Percentiles rank a stretch among this genome's conserved stretches.
phyloP scores from a whole-genome alignment of 2,888 invertebrate genomes.

The Tryphoninae sp. region DNA sequence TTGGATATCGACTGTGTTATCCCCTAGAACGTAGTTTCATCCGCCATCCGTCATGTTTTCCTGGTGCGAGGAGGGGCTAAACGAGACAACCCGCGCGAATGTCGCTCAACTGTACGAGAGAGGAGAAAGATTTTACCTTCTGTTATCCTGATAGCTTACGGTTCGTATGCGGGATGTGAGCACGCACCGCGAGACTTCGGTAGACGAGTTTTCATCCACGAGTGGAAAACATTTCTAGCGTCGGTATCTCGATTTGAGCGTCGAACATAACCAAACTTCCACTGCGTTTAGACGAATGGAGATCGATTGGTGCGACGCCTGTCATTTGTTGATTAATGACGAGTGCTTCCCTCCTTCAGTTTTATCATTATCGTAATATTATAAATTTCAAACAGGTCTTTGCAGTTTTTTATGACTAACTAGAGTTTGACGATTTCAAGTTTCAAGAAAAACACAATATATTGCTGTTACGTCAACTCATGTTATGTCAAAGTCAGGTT shows the following conservation, averaged over 20 bases:
- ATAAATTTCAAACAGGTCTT: too few relatives aligned
- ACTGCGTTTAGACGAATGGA: too few relatives aligned
- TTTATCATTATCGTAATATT: too few relatives aligned
- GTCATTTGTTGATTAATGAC: too few relatives aligned
- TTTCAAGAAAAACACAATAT: too few relatives aligned
- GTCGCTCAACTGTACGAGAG: constrained; percentile 74
- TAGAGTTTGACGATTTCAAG: too few relatives aligned
- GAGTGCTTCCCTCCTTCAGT: too few relatives aligned
- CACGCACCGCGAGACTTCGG: constrained; percentile 72
- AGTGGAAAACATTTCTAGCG: neutral
- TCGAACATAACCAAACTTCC: too few relatives aligned
- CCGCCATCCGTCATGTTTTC: constrained; percentile 65
- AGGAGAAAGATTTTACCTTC: constrained; percentile 72
- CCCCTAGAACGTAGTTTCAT: constrained; percentile 4
- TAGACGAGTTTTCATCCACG: neutral
- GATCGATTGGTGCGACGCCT: too few relatives aligned
- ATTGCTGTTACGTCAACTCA: too few relatives aligned
- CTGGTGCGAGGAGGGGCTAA: constrained; percentile 79
- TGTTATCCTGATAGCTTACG: constrained; percentile 74
- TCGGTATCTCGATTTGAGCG: neutral
- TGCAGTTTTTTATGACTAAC: too few relatives aligned
- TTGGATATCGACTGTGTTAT: constrained; percentile 27
- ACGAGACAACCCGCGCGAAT: constrained; percentile 81
- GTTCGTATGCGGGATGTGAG: constrained; percentile 80
- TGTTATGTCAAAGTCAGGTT: too few relatives aligned